These are phyloP conservation scores for Anorthoa munda DNA, from an alignment of 2,888 invertebrate genomes.

Conservation along the genomic window DNA sequence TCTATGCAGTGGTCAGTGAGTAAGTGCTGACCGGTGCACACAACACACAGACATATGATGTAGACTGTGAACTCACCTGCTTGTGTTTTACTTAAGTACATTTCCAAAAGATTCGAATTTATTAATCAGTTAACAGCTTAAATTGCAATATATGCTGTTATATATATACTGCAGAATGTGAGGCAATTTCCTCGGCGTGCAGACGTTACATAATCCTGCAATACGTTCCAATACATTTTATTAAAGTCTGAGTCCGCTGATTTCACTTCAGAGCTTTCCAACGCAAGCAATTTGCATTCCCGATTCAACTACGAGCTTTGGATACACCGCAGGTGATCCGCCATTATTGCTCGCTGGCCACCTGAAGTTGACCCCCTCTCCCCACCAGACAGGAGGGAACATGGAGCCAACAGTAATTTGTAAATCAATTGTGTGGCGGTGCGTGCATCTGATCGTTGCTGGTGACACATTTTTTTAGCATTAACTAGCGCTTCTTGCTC, in stretches of 20 bases:
- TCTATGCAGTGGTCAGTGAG: too few relatives aligned
- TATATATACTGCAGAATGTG: not conserved
- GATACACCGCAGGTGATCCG: slow-evolving; percentile 16
- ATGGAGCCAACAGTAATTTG: slow-evolving; percentile 13
- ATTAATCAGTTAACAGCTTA: not conserved
- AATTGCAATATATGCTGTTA: not conserved
- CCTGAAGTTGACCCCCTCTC: not conserved
- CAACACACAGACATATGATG: not conserved
- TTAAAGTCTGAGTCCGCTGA: slow-evolving; percentile 24
- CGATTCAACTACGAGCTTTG: slow-evolving; percentile 4
- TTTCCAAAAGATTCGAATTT: not conserved
- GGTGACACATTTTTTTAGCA: slow-evolving; percentile 2
- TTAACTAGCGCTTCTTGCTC: slow-evolving; percentile 2
- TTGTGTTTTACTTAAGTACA: not conserved
- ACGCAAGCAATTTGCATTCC: slow-evolving; percentile 14
- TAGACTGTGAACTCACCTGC: not conserved
- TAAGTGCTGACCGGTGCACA: too few relatives aligned
- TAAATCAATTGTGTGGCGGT: slow-evolving; percentile 37
- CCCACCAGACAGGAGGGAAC: not conserved
- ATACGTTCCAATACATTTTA: slow-evolving; percentile 28
- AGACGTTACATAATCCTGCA: not conserved
- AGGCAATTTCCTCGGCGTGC: not conserved
- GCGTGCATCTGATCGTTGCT: not conserved
- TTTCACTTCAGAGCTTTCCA: slow-evolving; percentile 9
- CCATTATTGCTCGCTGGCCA: slow-evolving; percentile 18